A percentile compares a stretch with the other conserved stretches of the same genome.
Conservation (phyloP, 1,140 invertebrate species). For the Pachypsylla venusta region DNA sequence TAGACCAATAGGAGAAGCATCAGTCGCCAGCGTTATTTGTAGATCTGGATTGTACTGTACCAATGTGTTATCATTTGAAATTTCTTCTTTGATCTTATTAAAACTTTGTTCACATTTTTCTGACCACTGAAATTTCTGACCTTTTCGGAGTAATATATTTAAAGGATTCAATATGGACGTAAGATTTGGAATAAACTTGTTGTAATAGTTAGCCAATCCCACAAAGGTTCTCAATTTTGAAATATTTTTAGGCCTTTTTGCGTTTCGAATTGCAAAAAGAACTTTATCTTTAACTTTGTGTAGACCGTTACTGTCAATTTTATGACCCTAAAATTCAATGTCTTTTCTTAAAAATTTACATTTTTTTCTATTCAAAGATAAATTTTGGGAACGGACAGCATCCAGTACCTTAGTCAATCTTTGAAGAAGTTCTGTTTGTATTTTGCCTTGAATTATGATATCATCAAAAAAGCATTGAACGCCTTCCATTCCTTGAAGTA, state of each 20-base stretch:
- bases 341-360: constrained; percentile 27
- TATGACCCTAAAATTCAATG: constrained; percentile 30
- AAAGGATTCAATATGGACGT: constrained; percentile 27
- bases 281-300: constrained; percentile 30
- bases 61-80: constrained; percentile 24
- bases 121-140: constrained; percentile 15
- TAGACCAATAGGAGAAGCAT: constrained; percentile 35
- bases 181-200: constrained; percentile 31
- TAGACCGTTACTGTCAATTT: constrained; percentile 27
- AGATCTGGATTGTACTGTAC: constrained; percentile 29
- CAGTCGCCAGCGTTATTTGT: constrained; percentile 31
- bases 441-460: constrained; percentile 22
- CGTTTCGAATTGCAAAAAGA: constrained; percentile 26
- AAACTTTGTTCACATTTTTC: constrained; percentile 24
- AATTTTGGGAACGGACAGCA: neutral
- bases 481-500: constrained; percentile 24
- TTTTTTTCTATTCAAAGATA: constrained; percentile 28
- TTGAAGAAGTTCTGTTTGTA: neutral
- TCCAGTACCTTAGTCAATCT: constrained; percentile 1
- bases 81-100: constrained; percentile 22
- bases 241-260: constrained; percentile 26
- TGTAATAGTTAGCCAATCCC: constrained; percentile 34
- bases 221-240: constrained; percentile 31
- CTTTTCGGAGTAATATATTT: constrained; percentile 24
- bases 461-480: constrained; percentile 25